Conservation (phyloP, 1,140 invertebrate species). For the Asobara japonica region DNA sequence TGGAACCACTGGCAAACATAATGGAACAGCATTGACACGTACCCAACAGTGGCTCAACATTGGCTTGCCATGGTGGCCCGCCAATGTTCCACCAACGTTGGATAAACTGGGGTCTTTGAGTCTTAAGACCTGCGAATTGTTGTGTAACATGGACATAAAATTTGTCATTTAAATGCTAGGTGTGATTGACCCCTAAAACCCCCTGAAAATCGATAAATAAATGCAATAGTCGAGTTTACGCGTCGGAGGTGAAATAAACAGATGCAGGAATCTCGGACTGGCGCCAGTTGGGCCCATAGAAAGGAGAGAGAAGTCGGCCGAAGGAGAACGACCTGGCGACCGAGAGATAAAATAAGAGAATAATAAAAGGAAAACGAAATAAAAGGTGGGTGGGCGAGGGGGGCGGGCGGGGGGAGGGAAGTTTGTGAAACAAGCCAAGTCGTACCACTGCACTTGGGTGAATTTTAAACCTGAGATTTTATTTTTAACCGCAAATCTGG, state of each 20-base stretch:
- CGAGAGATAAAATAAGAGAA: conserved; percentile 27
- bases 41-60: no score
- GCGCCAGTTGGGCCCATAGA: conserved; percentile 48
- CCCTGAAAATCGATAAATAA: conserved; percentile 39
- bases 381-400: no score
- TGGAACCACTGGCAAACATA: no score
- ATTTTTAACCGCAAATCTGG: conserved; percentile 21
- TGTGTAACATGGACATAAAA: no score
- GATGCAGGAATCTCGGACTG: conserved; percentile 61
- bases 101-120: no score
- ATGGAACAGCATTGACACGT: no score
- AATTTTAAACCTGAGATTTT: conserved; percentile 28
- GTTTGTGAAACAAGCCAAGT: conserved; percentile 8
- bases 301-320: conserved; percentile 32
- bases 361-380: conserved; percentile 9
- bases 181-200: conserved; percentile 29
- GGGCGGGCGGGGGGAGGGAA: background rate
- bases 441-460: conserved; percentile 22
- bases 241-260: conserved; percentile 47
- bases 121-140: no score
- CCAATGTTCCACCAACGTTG: no score
- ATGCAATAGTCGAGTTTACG: conserved; percentile 29
- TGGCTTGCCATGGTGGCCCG: no score
- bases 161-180: background rate
- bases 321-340: conserved; percentile 25